Percentiles rank a stretch among this genome's conserved stretches.
Evolutionary conservation across 1,140 invertebrate species (phyloP).

Genomic region (Octopus bimaculoides): DNA sequence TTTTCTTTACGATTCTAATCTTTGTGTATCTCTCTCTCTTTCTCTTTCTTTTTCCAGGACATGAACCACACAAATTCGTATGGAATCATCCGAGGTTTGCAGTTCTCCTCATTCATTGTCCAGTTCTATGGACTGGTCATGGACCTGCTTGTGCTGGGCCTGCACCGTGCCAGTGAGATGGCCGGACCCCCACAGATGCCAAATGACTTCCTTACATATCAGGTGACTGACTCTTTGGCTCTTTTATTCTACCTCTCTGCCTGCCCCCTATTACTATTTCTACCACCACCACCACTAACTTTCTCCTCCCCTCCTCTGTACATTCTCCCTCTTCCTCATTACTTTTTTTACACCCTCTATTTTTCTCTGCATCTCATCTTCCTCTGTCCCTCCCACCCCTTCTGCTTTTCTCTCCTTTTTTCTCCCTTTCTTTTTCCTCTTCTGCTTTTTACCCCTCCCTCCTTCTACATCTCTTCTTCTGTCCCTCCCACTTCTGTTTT

Average conservation of each 20-base stretch:
- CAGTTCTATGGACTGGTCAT: slow-evolving; percentile 94
- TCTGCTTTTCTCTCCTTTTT: too few relatives aligned
- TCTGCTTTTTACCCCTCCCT: too few relatives aligned
- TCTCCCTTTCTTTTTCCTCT: too few relatives aligned
- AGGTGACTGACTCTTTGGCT: slow-evolving; percentile 29
- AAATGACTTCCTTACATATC: slow-evolving; percentile 78
- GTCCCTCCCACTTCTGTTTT: too few relatives aligned
- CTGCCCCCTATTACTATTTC: not conserved
- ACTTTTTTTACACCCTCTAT: too few relatives aligned
- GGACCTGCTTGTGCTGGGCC: slow-evolving; percentile 90
- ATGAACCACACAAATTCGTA: slow-evolving; percentile 99
- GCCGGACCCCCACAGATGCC: slow-evolving; percentile 98
- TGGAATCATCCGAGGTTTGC: slow-evolving; percentile 95
- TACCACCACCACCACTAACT: not conserved
- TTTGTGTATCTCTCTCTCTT: not conserved
- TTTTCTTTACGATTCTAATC: too few relatives aligned
- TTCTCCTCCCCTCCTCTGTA: slow-evolving; percentile 59
- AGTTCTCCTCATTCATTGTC: slow-evolving; percentile 98
- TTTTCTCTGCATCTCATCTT: too few relatives aligned
- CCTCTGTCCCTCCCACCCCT: too few relatives aligned
- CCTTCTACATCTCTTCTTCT: too few relatives aligned
- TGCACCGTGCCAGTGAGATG: slow-evolving; percentile 97
- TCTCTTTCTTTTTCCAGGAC: slow-evolving; percentile 64
- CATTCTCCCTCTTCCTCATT: too few relatives aligned
- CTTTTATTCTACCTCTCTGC: not conserved